These are phyloP conservation scores for Pseudobourletiella spinata DNA, from an alignment of 1,140 invertebrate species.

Conservation along the genomic window DNA sequence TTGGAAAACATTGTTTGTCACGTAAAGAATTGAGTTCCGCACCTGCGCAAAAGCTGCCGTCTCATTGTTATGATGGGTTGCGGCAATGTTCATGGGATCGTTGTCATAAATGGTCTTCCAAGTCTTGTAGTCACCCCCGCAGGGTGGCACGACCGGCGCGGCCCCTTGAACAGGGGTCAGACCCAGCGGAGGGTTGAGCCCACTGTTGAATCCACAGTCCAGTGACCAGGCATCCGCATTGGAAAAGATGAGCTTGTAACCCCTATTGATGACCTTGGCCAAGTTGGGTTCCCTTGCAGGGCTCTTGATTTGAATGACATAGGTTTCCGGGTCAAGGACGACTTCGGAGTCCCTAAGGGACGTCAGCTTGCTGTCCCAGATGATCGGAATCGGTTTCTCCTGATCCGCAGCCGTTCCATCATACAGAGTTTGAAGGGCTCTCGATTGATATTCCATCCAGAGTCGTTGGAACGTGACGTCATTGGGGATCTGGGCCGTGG, in stretches of 20 bases:
- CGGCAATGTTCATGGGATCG: slow-evolving; percentile 36
- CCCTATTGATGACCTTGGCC: slow-evolving; percentile 35
- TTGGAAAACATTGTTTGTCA: no score
- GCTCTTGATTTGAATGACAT: slow-evolving; percentile 63
- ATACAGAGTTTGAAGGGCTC: slow-evolving; percentile 34
- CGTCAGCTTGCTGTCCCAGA: slow-evolving; percentile 36
- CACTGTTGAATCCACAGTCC: slow-evolving; percentile 44
- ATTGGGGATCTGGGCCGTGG: slow-evolving; percentile 36
- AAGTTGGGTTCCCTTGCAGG: slow-evolving; percentile 39
- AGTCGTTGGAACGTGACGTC: slow-evolving; percentile 36
- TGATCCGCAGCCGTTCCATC: slow-evolving; percentile 24
- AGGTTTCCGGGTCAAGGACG: slow-evolving; percentile 56
- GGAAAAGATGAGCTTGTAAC: slow-evolving; percentile 37
- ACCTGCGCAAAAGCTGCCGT: slow-evolving; percentile 35
- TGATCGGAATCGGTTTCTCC: slow-evolving; percentile 33
- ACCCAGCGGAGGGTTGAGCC: slow-evolving; percentile 32
- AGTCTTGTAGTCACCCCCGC: slow-evolving; percentile 35
- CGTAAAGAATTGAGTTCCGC: no score
- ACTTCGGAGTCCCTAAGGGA: slow-evolving; percentile 35
- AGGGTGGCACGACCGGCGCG: slow-evolving; percentile 25
- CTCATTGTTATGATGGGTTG: slow-evolving; percentile 36
- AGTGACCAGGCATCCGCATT: slow-evolving; percentile 37
- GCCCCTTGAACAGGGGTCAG: slow-evolving; percentile 23
- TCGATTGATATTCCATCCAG: slow-evolving; percentile 36
- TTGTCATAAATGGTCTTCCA: slow-evolving; percentile 36